Evolutionary conservation across 2,888 invertebrate species (phyloP), one percentile per base, ranked within the genome.

Genomic region (Chrysolina americana): DNA sequence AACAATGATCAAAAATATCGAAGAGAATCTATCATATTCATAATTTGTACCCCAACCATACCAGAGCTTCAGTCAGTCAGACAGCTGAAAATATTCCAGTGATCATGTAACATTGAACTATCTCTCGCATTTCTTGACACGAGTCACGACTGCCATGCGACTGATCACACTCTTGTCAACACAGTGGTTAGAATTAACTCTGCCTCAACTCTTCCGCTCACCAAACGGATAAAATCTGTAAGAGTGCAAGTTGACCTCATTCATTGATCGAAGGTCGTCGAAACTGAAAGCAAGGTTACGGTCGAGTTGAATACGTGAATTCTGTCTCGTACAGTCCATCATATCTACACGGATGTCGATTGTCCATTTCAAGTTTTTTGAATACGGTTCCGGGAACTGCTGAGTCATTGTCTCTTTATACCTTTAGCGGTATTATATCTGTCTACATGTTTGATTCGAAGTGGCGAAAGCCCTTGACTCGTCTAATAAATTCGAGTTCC

Each of bases 211-310:
- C 44, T 50, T 41, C n/a, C 6, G 23, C 28, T 44, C 47, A 36
- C 65, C 65, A 44, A 44, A 47, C 50, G 65, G 50, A 65, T 48
- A 50, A 50, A 64, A 44, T 65, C 53, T 64, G 69, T 23, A 62
- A 41, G n/a, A n/a, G n/a, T n/a, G n/a, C n/a, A n/a, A 62, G 69
- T 72, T 71, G 75, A 71, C 70, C 76, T 75, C 74, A 76, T 76
- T 76, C 56, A 23, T 56, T 8, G 8, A 23, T 53, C 64, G 73
- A 73, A 77, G 76, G 78, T 75, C 78, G 62, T 77, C 59, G 76
- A 79, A 75, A 77, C 62, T 47, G 75, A 74, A 79, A 79, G 78
- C 78, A 79, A 79, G 78, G 78, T 79, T 76, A 79, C 62, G 79
- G 79, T 65, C 79, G 75, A n/a, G 9, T 53, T 6, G 48, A 41